Evolutionary conservation across 1,140 invertebrate species (phyloP).

Genomic region (Diabrotica virgifera): DNA sequence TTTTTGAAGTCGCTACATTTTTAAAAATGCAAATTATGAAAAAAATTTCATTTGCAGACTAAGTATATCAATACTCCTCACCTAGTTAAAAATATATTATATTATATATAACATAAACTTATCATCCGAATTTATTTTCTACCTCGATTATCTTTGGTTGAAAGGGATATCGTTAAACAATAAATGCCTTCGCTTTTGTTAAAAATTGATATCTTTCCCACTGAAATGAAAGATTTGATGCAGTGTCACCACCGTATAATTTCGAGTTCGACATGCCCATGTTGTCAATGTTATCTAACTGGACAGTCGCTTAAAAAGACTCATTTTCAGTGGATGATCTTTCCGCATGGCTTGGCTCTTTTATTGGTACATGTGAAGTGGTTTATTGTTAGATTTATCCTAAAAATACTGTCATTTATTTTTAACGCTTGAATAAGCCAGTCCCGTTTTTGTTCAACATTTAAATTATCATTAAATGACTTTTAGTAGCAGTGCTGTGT

Average conservation of each 20-base stretch:
- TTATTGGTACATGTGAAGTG: background rate
- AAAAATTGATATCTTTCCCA: background rate
- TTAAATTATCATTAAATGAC: too few species aligned
- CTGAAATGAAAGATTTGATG: conserved; percentile 2
- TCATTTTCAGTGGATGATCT: background rate
- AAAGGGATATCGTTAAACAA: background rate
- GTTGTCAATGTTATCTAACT: background rate
- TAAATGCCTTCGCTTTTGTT: background rate
- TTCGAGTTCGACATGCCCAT: background rate
- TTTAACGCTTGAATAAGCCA: too few species aligned
- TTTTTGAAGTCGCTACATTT: too few species aligned
- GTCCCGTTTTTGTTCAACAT: too few species aligned
- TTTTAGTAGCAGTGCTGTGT: too few species aligned
- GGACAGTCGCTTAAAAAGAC: background rate
- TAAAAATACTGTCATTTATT: too few species aligned
- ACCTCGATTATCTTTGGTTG: background rate
- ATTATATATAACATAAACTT: too few species aligned
- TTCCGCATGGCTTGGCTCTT: background rate
- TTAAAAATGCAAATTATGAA: too few species aligned
- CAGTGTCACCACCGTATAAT: background rate
- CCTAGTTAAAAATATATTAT: too few species aligned
- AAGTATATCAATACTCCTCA: too few species aligned
- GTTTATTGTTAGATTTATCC: background rate
- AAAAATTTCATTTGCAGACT: too few species aligned
- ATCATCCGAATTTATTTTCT: background rate